Percentiles rank a stretch among this genome's conserved stretches.
Conservation (phyloP, 2,888 invertebrate genomes). For the Noctua comes region DNA sequence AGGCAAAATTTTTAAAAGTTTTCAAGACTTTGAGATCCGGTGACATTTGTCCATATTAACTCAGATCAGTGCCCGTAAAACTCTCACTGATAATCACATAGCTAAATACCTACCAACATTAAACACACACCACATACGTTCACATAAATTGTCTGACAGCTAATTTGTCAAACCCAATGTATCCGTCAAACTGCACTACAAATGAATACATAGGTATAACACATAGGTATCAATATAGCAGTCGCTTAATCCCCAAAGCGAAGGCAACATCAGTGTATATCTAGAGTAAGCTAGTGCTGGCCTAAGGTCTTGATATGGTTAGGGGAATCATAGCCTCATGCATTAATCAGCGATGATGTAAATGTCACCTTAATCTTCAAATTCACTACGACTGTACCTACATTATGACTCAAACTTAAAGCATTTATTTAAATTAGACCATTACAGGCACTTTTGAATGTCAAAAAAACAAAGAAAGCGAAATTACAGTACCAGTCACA, state of each 20-base stretch:
- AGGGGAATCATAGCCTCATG: not conserved
- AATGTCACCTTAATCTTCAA: not conserved
- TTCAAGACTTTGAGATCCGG: too few relatives aligned
- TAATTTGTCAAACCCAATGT: conserved; percentile 36
- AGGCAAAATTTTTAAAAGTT: not conserved
- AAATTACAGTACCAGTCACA: too few relatives aligned
- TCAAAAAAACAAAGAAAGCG: too few relatives aligned
- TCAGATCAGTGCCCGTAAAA: not conserved
- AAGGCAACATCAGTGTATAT: too few relatives aligned
- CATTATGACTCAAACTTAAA: not conserved
- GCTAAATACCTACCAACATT: not conserved
- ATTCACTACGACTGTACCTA: not conserved
- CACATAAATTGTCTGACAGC: conserved; percentile 12
- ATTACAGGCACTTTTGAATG: too few relatives aligned
- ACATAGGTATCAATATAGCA: conserved; percentile 13
- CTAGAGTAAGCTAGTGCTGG: not conserved
- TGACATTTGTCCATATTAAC: not conserved
- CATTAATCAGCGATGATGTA: not conserved
- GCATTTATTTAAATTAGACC: too few relatives aligned
- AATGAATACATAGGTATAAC: conserved; percentile 13
- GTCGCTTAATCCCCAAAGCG: conserved; percentile 34
- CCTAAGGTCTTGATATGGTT: not conserved
- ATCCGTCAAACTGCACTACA: conserved; percentile 19
- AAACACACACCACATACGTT: not conserved
- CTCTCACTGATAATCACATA: not conserved